Conservation (phyloP, 2,797 vertebrate species). For the Enteromius viviparus region DNA sequence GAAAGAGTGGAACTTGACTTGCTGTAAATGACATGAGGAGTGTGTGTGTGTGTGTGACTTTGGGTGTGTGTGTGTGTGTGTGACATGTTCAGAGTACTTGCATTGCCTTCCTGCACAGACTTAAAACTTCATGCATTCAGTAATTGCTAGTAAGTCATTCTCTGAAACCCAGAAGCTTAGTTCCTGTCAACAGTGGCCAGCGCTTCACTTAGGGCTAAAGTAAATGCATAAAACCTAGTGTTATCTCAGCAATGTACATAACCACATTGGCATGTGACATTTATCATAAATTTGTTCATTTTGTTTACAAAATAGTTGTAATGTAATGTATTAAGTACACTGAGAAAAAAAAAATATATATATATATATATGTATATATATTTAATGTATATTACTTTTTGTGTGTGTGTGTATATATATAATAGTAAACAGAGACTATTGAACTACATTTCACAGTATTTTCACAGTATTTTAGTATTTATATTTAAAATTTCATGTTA, state of each 20-base stretch:
- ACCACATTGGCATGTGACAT: not conserved
- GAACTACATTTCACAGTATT: not conserved
- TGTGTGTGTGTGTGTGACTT: not conserved
- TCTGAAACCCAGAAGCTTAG: constrained; percentile 40
- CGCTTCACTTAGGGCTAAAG: not conserved
- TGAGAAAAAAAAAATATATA: not conserved
- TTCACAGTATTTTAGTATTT: not conserved
- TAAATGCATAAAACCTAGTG: not conserved
- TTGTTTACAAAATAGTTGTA: not conserved
- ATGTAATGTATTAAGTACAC: not conserved
- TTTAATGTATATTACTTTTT: too few species aligned
- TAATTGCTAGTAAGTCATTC: constrained; percentile 33
- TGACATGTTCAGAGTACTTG: constrained; percentile 48
- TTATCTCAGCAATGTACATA: not conserved
- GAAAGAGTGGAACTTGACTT: constrained; percentile 51
- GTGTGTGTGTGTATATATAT: too few species aligned
- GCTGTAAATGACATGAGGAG: constrained; percentile 54
- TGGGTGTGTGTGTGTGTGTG: constrained; percentile 18
- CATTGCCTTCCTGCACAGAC: constrained; percentile 47
- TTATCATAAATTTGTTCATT: not conserved
- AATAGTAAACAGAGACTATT: not conserved
- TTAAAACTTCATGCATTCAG: constrained; percentile 25
- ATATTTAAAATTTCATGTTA: not conserved
- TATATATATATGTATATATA: too few species aligned
- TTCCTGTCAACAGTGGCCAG: constrained; percentile 39